phyloP scores from a whole-genome alignment of 2,113 vertebrate species.

The Phyllostomus hastatus region DNA sequence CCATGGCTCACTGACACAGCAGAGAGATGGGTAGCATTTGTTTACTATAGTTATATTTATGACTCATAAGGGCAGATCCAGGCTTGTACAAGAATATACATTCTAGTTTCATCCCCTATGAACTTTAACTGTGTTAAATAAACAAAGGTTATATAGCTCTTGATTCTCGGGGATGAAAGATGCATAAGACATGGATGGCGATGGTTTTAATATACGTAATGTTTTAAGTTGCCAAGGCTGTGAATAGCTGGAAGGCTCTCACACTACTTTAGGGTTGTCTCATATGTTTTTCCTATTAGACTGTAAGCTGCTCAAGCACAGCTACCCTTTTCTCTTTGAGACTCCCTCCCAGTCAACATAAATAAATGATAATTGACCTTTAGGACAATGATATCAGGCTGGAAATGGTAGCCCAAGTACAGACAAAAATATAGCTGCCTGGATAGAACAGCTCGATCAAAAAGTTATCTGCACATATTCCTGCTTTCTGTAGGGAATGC shows the following conservation, averaged over 20 bases:
- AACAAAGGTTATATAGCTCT: slow-evolving; percentile 27
- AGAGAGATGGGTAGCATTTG: not conserved
- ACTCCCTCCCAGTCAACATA: not conserved
- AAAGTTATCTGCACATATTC: not conserved
- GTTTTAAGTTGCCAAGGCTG: not conserved
- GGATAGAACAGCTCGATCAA: not conserved
- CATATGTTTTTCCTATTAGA: not conserved
- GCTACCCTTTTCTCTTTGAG: not conserved
- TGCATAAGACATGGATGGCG: slow-evolving; percentile 12
- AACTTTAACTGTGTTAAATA: not conserved
- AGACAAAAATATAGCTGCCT: not conserved
- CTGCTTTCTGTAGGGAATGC: not conserved
- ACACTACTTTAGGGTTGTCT: not conserved
- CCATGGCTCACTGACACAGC: not conserved
- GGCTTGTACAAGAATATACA: not conserved
- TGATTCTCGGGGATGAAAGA: not conserved
- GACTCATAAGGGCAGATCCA: slow-evolving; percentile 36
- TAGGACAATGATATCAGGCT: not conserved
- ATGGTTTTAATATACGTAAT: not conserved
- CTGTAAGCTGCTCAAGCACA: not conserved
- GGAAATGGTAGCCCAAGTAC: not conserved
- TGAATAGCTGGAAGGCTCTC: not conserved
- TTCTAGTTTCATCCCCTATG: not conserved
- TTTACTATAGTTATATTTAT: not conserved
- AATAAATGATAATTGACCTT: slow-evolving; percentile 1